phyloP scores from a whole-genome alignment of 2,797 vertebrate species.

The Dryobates pubescens region DNA sequence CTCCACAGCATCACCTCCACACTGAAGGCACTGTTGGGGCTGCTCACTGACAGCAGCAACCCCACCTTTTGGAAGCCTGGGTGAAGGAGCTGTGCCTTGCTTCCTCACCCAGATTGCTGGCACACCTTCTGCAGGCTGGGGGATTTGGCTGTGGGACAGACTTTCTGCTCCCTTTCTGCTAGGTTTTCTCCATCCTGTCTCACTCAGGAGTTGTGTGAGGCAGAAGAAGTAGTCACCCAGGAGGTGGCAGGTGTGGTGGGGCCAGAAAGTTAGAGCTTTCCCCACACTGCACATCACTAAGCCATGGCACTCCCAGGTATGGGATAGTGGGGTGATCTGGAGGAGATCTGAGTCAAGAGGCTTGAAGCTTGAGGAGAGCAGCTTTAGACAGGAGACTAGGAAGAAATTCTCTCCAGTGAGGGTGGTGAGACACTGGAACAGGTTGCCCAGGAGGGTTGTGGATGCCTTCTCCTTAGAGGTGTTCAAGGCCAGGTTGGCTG shows the following conservation, averaged over 20 bases:
- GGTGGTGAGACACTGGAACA: too few species aligned
- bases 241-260: background rate
- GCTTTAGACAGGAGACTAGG: too few species aligned
- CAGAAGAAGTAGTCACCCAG: background rate
- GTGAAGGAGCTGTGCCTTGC: background rate
- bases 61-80: background rate
- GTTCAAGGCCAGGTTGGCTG: too few species aligned
- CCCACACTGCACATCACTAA: background rate
- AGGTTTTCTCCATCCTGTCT: background rate
- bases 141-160: background rate
- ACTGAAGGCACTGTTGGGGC: background rate
- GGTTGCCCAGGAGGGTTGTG: too few species aligned
- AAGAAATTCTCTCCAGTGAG: too few species aligned
- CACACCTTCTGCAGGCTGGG: background rate
- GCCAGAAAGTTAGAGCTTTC: background rate
- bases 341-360: background rate
- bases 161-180: background rate
- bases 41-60: background rate
- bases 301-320: background rate
- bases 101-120: background rate
- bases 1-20: background rate
- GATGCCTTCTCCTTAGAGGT: too few species aligned
- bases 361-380: too few species aligned
- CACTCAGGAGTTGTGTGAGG: background rate
- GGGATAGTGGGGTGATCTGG: background rate